Conservation (phyloP, 2,888 invertebrate species). For the Cyclophora albipunctata region DNA sequence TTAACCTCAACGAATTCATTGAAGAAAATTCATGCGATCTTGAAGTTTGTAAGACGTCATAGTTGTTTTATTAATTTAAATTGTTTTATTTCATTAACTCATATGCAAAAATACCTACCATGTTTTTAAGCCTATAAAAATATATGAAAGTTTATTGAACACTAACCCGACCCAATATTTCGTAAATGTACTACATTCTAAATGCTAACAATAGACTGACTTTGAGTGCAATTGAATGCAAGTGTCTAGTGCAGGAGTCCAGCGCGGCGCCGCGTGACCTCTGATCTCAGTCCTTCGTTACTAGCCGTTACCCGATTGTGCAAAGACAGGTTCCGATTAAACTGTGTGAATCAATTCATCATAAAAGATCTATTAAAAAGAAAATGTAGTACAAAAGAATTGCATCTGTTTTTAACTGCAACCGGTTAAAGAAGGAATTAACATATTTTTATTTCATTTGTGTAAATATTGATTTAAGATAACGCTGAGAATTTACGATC, state of each 20-base stretch:
- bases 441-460: conserved; percentile 22
- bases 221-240: conserved; percentile 26
- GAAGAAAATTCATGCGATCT: too few species aligned
- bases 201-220: conserved; percentile 23
- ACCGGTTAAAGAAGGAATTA: conserved; percentile 30
- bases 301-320: conserved; percentile 47
- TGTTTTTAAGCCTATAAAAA: too few species aligned
- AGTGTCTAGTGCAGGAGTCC: conserved; percentile 25
- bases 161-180: conserved; percentile 2
- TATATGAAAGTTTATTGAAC: too few species aligned
- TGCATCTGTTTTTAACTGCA: conserved; percentile 18
- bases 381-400: conserved; percentile 25
- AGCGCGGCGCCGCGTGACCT: conserved; percentile 37
- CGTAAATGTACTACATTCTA: conserved; percentile 16
- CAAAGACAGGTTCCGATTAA: conserved; percentile 47
- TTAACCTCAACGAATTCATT: background rate
- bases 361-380: conserved; percentile 25
- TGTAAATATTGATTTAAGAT: conserved; percentile 25
- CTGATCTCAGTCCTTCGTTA: conserved; percentile 36
- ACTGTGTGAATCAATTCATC: conserved; percentile 48
- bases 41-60: too few species aligned
- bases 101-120: too few species aligned
- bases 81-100: too few species aligned
- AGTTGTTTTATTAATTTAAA: too few species aligned
- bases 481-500: conserved; percentile 3